phyloP scores from a whole-genome alignment of 2,797 vertebrate genomes.

The Molossus molossus region DNA sequence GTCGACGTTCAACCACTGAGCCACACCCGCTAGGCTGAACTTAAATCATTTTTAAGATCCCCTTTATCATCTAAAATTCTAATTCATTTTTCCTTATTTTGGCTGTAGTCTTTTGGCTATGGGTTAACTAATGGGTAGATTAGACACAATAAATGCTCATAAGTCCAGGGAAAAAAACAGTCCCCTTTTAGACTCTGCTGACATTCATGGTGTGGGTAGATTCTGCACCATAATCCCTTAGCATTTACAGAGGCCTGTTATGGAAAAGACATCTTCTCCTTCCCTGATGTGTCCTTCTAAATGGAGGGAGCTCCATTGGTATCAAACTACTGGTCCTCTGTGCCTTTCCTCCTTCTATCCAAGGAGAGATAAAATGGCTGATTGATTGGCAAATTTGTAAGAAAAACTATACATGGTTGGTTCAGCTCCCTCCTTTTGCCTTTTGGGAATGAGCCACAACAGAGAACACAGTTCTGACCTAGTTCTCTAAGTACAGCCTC shows the following conservation, averaged over 20 bases:
- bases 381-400: background rate
- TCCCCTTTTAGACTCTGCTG: background rate
- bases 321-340: background rate
- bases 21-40: too few species aligned
- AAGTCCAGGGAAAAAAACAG: background rate
- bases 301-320: background rate
- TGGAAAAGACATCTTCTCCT: background rate
- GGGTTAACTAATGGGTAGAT: background rate
- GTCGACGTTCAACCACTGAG: too few species aligned
- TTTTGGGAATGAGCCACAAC: background rate
- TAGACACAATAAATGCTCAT: conserved; percentile 33
- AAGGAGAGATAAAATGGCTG: background rate
- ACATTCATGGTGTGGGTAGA: background rate
- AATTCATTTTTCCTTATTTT: conserved; percentile 45
- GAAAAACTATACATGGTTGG: background rate
- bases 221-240: background rate
- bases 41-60: background rate
- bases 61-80: conserved; percentile 48
- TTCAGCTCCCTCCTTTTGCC: background rate
- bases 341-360: background rate
- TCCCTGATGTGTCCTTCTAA: background rate
- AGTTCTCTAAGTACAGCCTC: background rate
- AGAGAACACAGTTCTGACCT: conserved; percentile 19
- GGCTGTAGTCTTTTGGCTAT: background rate
- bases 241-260: background rate